phyloP scores from a whole-genome alignment of 2,113 vertebrate genomes.

The Megatriorchis doriae region DNA sequence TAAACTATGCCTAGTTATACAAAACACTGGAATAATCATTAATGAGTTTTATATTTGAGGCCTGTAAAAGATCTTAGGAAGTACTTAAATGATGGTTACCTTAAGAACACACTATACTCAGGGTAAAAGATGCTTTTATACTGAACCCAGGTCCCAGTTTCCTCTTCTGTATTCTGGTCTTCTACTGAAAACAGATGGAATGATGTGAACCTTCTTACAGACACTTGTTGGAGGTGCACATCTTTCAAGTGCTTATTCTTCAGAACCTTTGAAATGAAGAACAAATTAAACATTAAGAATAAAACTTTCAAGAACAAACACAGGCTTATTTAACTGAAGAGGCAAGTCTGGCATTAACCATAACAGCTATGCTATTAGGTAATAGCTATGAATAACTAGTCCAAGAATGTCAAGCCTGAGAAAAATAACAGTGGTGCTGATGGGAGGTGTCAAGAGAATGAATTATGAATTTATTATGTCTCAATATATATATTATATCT shows the following conservation, averaged over 20 bases:
- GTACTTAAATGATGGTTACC: conserved; percentile 71
- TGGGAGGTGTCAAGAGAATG: background rate
- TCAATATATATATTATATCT: background rate
- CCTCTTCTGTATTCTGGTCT: conserved; percentile 68
- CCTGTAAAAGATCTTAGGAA: background rate
- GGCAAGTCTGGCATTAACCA: background rate
- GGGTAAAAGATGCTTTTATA: conserved; percentile 88
- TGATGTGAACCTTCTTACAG: conserved; percentile 88
- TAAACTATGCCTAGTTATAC: background rate
- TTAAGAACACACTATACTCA: conserved; percentile 84
- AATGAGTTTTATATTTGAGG: background rate
- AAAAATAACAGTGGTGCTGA: background rate
- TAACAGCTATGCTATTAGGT: background rate
- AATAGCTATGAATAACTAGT: background rate
- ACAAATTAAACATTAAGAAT: conserved; percentile 16
- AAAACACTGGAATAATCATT: background rate
- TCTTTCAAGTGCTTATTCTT: conserved; percentile 82
- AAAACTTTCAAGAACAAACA: background rate
- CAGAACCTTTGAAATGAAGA: conserved; percentile 81
- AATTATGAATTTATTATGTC: background rate
- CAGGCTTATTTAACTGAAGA: background rate
- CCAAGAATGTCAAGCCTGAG: background rate
- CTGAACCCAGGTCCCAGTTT: conserved; percentile 81
- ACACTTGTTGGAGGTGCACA: conserved; percentile 81
- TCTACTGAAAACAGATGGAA: conserved; percentile 88